Percentiles rank a stretch among this genome's conserved stretches.
Evolutionary conservation across 2,113 vertebrate genomes (phyloP).

Genomic region (Dasyprocta punctata): DNA sequence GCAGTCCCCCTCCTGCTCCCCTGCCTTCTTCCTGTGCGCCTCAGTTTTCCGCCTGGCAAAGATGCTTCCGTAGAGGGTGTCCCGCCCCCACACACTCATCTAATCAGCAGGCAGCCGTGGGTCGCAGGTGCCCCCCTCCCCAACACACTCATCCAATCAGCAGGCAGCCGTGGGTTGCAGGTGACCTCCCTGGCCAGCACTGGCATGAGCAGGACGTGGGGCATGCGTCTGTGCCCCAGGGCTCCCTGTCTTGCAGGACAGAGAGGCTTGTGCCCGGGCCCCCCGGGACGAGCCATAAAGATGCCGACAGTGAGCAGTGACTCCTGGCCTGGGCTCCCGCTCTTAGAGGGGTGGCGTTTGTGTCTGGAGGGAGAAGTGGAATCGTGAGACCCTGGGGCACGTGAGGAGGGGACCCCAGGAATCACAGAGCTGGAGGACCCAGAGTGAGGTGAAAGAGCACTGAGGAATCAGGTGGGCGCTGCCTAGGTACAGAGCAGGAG

Average conservation of each 20-base stretch:
- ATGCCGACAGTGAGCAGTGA: not conserved
- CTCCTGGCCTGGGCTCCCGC: not conserved
- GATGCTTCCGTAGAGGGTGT: not conserved
- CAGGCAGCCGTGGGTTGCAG: not conserved
- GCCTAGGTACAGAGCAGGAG: not conserved
- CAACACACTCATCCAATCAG: not conserved
- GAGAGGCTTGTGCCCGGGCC: not conserved
- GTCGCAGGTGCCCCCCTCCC: not conserved
- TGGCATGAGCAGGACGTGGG: not conserved
- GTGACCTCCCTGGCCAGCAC: not conserved
- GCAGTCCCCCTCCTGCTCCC: not conserved
- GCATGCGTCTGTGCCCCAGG: too few species aligned
- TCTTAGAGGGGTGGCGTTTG: not conserved
- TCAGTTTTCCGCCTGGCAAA: not conserved
- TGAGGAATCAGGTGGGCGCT: too few species aligned
- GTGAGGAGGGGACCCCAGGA: not conserved
- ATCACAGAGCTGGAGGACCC: not conserved
- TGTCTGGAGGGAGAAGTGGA: not conserved
- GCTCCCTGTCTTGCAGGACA: not conserved
- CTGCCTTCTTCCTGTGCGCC: not conserved
- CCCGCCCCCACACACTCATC: not conserved
- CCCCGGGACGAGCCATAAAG: fast-evolving
- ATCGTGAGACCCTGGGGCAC: not conserved
- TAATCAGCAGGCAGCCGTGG: not conserved
- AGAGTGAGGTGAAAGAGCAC: not conserved